Base-by-base conservation (phyloP, 2,797 vertebrate species). In the Semaprochilodus insignis region DNA sequence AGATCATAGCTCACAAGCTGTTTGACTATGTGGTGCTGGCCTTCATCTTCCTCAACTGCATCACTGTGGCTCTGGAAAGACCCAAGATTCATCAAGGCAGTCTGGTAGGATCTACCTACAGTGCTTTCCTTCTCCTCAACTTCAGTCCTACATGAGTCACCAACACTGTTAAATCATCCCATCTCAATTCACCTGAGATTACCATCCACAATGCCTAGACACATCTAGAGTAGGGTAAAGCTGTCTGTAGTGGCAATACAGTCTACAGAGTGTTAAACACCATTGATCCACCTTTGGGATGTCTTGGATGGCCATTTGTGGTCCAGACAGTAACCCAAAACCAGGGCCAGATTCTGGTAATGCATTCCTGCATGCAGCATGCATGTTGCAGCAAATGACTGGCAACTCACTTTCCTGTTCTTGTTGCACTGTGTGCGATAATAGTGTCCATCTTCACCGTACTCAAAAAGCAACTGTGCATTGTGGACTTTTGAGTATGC, bases 41-140 rank as follows among this genome's bases (percentile, higher is more conserved):
- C 83, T 99, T 99, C 92, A 99, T 99, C 91, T 99, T 99, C 91
- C 96, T 97, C 89, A 99, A 99, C 93, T 99, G 98, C 90, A 99
- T 99, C 92, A 99, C 98, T 0, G 98, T 99, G 23, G 97, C 97
- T 78, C 91, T 99, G 91, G 98, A 99, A 91, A 95, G 98, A 85
- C 98, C 98, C 1, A 97, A 97, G 92, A 99, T 99, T 21, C 96
- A 97, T 76, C 77, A 96, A 94, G 91, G 93, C 88, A 99, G 98
- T 91, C 95, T 96, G 36, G 98, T 99, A 92, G 3, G 81, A 60
- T 7, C 62, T 17, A n/a, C 44, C 6, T 52, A 16, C 21, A 17
- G 6, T 51, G n/a, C 44, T 14, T 25, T 3, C 51, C n/a, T 13
- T 57, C 34, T 15, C 51, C 27, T 54, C 17, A 17, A 40, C 31